phyloP scores from a whole-genome alignment of 1,140 invertebrate species.

The Nasonia vitripennis region DNA sequence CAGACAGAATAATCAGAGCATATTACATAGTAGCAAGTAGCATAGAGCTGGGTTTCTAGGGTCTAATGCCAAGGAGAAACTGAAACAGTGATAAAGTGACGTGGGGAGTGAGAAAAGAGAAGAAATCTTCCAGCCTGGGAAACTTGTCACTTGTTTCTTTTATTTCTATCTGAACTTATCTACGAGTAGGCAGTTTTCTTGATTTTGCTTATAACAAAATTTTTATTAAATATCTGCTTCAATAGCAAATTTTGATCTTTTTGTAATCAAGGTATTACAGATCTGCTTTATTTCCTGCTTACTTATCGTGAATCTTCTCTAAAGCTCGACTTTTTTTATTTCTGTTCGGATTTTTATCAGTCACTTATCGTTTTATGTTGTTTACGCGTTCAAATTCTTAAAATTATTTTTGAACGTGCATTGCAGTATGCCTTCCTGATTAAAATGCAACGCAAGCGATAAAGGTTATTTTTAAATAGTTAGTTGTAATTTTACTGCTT shows the following conservation, averaged over 20 bases:
- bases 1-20: no score
- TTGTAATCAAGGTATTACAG: no score
- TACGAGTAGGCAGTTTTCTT: background rate
- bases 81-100: constrained; percentile 31
- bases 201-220: no score
- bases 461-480: background rate
- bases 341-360: background rate
- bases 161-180: background rate
- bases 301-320: background rate
- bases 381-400: background rate
- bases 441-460: background rate
- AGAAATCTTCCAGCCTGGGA: constrained; percentile 57
- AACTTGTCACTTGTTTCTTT: background rate
- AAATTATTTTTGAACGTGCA: background rate
- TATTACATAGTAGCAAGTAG: background rate
- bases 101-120: constrained; percentile 38
- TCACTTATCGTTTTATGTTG: background rate
- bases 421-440: background rate
- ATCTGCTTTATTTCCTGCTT: constrained; percentile 1
- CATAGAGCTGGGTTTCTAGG: constrained; percentile 27
- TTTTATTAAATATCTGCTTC: background rate
- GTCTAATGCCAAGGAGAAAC: constrained; percentile 61
- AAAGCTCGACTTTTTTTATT: background rate
- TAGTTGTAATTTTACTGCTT: background rate
- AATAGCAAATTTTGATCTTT: no score